These are phyloP conservation scores for Scatophagus argus DNA, from an alignment of 2,113 vertebrate genomes.

Conservation along the genomic window DNA sequence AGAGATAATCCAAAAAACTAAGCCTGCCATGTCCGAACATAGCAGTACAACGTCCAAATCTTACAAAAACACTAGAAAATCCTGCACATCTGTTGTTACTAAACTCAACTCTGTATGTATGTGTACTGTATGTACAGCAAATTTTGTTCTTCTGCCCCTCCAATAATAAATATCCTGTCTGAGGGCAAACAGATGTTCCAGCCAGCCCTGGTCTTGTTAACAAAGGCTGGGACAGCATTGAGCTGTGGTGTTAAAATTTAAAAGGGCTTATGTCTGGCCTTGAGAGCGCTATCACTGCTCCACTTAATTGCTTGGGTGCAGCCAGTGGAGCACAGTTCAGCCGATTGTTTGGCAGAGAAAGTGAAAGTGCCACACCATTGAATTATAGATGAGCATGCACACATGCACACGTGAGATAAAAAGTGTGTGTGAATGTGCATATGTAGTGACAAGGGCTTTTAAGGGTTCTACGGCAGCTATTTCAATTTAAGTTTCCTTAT, in stretches of 20 bases:
- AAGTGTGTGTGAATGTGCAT: neutral
- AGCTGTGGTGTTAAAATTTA: conserved; percentile 51
- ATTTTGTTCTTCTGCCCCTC: neutral
- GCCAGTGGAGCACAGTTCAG: conserved; percentile 28
- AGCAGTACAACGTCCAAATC: neutral
- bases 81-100: neutral
- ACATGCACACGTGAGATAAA: neutral
- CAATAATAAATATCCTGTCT: conserved; percentile 54
- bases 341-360: conserved; percentile 20
- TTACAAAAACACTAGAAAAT: neutral
- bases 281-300: conserved; percentile 49
- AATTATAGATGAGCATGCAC: conserved; percentile 40
- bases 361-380: conserved; percentile 22
- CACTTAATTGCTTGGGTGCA: conserved; percentile 39
- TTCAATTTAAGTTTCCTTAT: neutral
- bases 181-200: conserved; percentile 60
- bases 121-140: neutral
- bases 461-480: neutral
- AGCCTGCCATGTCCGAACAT: neutral
- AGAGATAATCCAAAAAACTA: neutral
- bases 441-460: neutral
- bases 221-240: conserved; percentile 24
- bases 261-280: conserved; percentile 58
- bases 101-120: neutral
- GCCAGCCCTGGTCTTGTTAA: conserved; percentile 51